Conservation (phyloP, 2,888 invertebrate species). For the Rhogogaster chlorosoma region DNA sequence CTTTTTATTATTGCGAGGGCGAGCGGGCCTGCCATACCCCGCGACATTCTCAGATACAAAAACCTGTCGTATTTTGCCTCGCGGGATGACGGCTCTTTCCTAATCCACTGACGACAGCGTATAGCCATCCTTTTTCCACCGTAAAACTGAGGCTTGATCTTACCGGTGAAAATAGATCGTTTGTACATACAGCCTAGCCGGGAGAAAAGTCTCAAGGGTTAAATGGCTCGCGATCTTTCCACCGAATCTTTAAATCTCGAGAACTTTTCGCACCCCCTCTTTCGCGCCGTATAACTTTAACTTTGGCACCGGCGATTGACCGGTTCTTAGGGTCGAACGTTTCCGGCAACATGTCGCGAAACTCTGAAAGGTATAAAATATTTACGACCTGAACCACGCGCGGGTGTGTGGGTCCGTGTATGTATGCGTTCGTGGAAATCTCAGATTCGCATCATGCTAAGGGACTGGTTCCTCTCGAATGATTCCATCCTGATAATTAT, state of each 20-base stretch:
- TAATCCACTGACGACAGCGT: neutral
- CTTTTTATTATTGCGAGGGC: constrained; percentile 41
- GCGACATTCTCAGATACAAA: constrained; percentile 26
- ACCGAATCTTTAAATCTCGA: constrained; percentile 33
- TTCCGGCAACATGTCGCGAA: constrained; percentile 32
- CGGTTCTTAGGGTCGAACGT: constrained; percentile 28
- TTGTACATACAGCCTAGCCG: neutral
- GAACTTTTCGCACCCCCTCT: neutral
- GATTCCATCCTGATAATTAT: neutral
- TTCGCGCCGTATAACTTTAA: constrained; percentile 19
- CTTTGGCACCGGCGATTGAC: neutral
- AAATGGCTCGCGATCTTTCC: neutral
- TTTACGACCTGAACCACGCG: constrained; percentile 33
- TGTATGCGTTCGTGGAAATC: neutral
- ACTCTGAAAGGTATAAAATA: constrained; percentile 33
- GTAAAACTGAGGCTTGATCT: neutral
- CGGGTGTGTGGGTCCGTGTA: neutral
- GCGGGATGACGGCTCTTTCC: constrained; percentile 4
- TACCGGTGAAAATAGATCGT: constrained; percentile 13
- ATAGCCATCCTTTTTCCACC: neutral
- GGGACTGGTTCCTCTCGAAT: neutral
- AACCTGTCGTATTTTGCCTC: constrained; percentile 7
- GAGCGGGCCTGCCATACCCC: neutral
- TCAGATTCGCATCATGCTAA: neutral
- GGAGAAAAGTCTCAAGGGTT: neutral